A percentile compares a stretch with the other conserved stretches of the same genome.
These are phyloP conservation scores for Calliphora vomitoria DNA, from an alignment of 2,888 invertebrate genomes.

Conservation along the genomic window DNA sequence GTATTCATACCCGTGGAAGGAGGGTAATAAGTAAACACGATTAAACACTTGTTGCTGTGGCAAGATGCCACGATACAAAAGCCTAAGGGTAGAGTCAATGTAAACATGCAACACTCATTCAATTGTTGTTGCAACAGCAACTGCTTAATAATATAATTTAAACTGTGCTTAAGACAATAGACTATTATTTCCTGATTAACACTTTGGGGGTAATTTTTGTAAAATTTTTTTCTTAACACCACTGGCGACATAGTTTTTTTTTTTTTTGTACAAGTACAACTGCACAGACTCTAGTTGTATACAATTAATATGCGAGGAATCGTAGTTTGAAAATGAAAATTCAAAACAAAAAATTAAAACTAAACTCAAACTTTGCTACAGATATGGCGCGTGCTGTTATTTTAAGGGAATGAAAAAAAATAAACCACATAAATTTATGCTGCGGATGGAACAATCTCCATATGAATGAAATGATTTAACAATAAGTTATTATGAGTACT, in stretches of 20 bases:
- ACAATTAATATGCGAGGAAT: conserved; percentile 37
- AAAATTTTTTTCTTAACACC: conserved; percentile 70
- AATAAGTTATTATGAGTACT: conserved; percentile 52
- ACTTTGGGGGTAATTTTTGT: conserved; percentile 80
- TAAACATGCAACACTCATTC: conserved; percentile 49
- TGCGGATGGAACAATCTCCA: conserved; percentile 68
- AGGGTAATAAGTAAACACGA: conserved; percentile 54
- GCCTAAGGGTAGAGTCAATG: conserved; percentile 51
- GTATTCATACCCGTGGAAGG: conserved; percentile 12
- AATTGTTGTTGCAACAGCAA: conserved; percentile 22
- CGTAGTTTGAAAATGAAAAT: conserved; percentile 37
- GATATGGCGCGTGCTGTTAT: conserved; percentile 64
- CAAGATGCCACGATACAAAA: conserved; percentile 28
- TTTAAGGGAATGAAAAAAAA: conserved; percentile 33
- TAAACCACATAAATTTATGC: conserved; percentile 20
- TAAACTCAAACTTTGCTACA: neutral
- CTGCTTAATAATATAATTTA: conserved; percentile 60
- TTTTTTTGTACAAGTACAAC: neutral
- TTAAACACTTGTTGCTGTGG: conserved; percentile 65
- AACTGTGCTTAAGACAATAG: conserved; percentile 61
- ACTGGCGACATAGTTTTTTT: conserved; percentile 77
- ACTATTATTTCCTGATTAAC: conserved; percentile 82
- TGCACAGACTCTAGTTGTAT: conserved; percentile 5
- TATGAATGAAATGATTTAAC: conserved; percentile 67
- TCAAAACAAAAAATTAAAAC: neutral